Percentiles rank a stretch among this genome's conserved stretches.
Evolutionary conservation across 2,888 invertebrate genomes (phyloP).

Genomic region (Drosophila monieri): DNA sequence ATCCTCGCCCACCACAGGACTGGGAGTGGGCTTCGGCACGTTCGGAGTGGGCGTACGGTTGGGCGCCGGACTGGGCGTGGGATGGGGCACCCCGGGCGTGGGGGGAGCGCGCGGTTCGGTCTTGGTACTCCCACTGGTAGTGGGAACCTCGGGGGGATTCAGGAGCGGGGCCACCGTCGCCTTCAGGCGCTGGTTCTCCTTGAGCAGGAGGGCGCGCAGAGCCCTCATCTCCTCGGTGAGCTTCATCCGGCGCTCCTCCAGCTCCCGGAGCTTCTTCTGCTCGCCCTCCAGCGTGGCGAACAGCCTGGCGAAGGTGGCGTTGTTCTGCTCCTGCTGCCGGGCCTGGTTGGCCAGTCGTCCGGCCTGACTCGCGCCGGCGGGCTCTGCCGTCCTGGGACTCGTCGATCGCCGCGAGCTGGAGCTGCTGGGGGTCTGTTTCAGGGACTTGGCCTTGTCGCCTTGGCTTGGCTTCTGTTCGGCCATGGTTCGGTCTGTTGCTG

Average conservation of each 20-base stretch:
- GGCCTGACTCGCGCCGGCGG: background rate
- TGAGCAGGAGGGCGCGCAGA: conserved; percentile 27
- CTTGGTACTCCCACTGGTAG: background rate
- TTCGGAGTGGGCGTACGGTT: background rate
- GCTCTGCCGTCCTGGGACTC: background rate
- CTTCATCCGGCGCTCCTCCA: conserved; percentile 44
- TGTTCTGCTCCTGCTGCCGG: conserved; percentile 14
- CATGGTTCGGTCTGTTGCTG: background rate
- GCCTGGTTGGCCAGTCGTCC: background rate
- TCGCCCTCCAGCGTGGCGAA: conserved; percentile 51
- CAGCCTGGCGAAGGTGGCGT: conserved; percentile 29
- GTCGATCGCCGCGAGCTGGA: background rate
- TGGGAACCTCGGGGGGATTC: background rate
- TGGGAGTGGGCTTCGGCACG: background rate
- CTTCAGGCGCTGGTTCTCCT: conserved; percentile 25
- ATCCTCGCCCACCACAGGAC: background rate
- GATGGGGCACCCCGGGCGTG: background rate
- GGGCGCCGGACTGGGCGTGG: background rate
- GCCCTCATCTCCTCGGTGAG: conserved; percentile 46
- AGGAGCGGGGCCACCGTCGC: background rate
- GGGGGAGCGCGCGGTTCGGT: too few species aligned
- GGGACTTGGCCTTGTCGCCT: background rate
- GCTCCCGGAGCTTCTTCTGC: conserved; percentile 42
- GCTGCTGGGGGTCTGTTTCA: background rate
- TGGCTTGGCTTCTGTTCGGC: background rate